Evolutionary conservation across 2,113 vertebrate genomes (phyloP).

Genomic region (Porphyrio hochstetteri): DNA sequence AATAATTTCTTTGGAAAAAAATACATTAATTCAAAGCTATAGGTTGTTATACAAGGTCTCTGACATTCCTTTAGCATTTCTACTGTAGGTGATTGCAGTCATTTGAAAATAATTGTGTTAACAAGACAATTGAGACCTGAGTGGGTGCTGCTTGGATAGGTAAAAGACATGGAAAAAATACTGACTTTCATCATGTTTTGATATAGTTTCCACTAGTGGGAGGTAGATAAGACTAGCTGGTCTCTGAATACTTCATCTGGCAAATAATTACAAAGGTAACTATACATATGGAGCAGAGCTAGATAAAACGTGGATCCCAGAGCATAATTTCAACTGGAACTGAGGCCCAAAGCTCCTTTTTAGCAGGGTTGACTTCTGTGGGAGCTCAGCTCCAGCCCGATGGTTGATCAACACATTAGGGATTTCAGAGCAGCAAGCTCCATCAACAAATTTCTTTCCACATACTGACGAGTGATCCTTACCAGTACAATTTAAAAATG

Average conservation of each 20-base stretch:
- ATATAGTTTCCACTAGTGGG: conserved; percentile 29
- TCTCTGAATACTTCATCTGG: conserved; percentile 43
- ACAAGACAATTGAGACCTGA: conserved; percentile 34
- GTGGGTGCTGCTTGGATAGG: conserved; percentile 22
- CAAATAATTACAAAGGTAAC: conserved; percentile 2
- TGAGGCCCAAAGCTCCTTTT: conserved; percentile 25
- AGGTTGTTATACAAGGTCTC: background rate
- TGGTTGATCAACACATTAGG: background rate
- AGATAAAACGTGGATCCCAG: background rate
- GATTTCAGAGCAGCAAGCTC: background rate
- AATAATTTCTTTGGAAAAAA: background rate
- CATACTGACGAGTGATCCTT: background rate
- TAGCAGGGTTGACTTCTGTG: background rate
- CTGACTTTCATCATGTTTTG: background rate
- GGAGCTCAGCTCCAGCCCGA: background rate
- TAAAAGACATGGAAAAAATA: background rate
- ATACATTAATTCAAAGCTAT: background rate
- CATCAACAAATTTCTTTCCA: background rate
- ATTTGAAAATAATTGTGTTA: background rate
- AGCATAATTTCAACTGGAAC: background rate
- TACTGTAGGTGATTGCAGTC: background rate
- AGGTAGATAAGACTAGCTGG: conserved; percentile 63
- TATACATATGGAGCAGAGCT: background rate
- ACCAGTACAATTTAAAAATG: background rate
- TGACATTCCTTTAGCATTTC: conserved; percentile 5